These are phyloP conservation scores for Octopus bimaculoides DNA, from an alignment of 1,140 invertebrate species.

Conservation along the genomic window DNA sequence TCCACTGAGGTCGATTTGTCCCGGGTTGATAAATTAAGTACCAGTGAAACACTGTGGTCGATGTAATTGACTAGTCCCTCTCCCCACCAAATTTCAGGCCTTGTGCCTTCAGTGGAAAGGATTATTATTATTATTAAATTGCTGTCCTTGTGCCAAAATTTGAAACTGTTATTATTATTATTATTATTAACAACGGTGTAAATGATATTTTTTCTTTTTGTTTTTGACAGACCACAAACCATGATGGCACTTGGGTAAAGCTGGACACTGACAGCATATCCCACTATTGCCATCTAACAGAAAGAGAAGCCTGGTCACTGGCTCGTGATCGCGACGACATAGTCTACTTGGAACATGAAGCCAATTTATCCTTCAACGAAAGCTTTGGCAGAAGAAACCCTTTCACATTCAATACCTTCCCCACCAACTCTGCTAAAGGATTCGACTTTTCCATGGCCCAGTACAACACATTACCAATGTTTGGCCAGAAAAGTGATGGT, in stretches of 20 bases:
- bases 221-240: conserved; percentile 76
- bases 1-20: too few species aligned
- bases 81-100: too few species aligned
- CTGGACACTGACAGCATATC: conserved; percentile 72
- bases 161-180: too few species aligned
- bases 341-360: conserved; percentile 69
- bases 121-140: too few species aligned
- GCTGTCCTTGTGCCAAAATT: too few species aligned
- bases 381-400: conserved; percentile 38
- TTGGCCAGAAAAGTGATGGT: conserved; percentile 14
- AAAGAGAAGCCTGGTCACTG: conserved; percentile 74
- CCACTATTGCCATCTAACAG: conserved; percentile 70
- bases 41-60: too few species aligned
- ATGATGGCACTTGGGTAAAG: conserved; percentile 92
- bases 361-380: conserved; percentile 43
- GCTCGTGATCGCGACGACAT: conserved; percentile 68
- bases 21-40: too few species aligned
- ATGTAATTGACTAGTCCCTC: too few species aligned
- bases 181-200: too few species aligned
- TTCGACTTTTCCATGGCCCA: conserved; percentile 63
- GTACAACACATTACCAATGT: conserved; percentile 2
- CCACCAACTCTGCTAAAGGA: conserved; percentile 53
- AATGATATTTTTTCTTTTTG: neutral
- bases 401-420: conserved; percentile 41
- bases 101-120: too few species aligned